A percentile compares a stretch with the other conserved stretches of the same genome.
These are phyloP conservation scores for Cyprinodon variegatus DNA, from an alignment of 2,113 vertebrate species.

Conservation along the genomic window DNA sequence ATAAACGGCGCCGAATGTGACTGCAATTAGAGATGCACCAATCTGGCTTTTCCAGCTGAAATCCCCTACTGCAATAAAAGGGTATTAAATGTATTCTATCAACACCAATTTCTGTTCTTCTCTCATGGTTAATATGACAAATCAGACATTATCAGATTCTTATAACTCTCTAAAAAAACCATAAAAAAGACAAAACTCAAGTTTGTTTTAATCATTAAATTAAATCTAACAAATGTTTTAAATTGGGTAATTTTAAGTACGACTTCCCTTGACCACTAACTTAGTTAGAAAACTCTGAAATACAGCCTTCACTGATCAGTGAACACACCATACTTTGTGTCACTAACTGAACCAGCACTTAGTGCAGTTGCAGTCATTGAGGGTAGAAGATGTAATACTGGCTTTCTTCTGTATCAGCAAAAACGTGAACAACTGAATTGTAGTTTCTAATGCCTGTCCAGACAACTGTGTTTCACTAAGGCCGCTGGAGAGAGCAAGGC, in stretches of 20 bases:
- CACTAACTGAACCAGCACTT: neutral
- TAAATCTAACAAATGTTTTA: neutral
- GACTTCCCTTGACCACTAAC: no score
- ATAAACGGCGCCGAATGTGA: neutral
- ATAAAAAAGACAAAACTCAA: neutral
- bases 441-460: no score
- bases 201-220: neutral
- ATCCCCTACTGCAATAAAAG: no score
- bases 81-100: no score
- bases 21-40: neutral
- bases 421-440: no score
- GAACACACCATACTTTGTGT: neutral
- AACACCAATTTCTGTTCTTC: no score
- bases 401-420: no score
- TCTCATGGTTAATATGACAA: no score
- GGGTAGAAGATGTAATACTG: neutral
- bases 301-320: neutral
- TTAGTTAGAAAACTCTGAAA: neutral
- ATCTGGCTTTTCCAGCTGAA: no score
- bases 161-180: no score
- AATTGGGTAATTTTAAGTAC: neutral
- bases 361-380: neutral
- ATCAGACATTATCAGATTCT: no score
- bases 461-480: neutral
- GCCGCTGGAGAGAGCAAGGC: neutral